Percentiles rank a stretch among this genome's conserved stretches.
Evolutionary conservation across 2,797 vertebrate genomes (phyloP).

Genomic region (Vipera latastei): DNA sequence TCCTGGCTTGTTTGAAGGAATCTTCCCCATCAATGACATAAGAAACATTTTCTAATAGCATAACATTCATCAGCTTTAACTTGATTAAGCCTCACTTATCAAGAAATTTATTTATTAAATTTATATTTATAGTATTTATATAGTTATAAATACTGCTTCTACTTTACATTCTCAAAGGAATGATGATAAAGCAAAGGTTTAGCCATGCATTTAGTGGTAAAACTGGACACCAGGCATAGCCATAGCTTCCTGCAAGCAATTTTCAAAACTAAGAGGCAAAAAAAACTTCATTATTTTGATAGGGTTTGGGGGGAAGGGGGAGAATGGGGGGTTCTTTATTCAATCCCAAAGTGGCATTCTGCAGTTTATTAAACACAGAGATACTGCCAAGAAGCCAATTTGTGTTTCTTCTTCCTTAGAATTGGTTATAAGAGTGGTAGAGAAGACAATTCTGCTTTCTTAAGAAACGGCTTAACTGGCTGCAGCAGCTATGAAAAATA

Average conservation of each 20-base stretch:
- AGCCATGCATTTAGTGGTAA: not conserved
- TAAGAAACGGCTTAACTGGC: not conserved
- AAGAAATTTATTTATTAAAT: not conserved
- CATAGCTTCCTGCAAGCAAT: not conserved
- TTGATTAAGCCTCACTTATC: not conserved
- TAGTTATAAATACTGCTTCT: not conserved
- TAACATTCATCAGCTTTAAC: not conserved
- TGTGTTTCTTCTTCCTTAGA: not conserved
- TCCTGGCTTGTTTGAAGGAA: not conserved
- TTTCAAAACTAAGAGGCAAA: not conserved
- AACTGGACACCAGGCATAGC: not conserved
- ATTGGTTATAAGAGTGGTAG: not conserved
- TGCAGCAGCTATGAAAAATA: not conserved
- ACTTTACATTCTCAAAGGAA: not conserved
- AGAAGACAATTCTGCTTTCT: not conserved
- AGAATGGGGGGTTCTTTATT: not conserved
- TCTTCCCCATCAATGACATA: not conserved
- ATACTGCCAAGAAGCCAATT: not conserved
- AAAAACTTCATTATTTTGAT: not conserved
- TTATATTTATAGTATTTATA: not conserved
- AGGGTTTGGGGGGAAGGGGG: not conserved
- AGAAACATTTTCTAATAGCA: not conserved
- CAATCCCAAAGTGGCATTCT: not conserved
- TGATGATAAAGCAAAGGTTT: not conserved
- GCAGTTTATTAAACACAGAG: not conserved